These are phyloP conservation scores for Globia sparganii DNA, from an alignment of 2,888 invertebrate species.

Conservation along the genomic window DNA sequence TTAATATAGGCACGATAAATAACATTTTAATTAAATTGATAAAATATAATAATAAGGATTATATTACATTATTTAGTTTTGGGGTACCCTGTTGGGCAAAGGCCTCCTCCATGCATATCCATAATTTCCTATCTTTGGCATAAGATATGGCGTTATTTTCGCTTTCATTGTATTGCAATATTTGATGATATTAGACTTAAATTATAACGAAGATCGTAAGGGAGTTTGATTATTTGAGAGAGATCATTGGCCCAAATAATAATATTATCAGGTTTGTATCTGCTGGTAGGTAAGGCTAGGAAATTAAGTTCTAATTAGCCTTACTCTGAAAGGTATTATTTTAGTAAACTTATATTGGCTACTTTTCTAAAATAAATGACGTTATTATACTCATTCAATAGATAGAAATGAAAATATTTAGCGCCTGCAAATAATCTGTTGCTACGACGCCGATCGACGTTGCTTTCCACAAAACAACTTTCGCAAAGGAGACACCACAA, in stretches of 20 bases:
- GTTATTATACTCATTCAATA: neutral
- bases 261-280: neutral
- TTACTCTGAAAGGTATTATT: neutral
- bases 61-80: too few relatives aligned
- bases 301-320: neutral
- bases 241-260: neutral
- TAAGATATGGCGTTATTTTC: too few relatives aligned
- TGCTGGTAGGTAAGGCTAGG: neutral
- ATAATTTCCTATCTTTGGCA: too few relatives aligned
- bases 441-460: slow-evolving; percentile 25
- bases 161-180: too few relatives aligned
- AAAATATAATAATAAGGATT: too few relatives aligned
- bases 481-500: slow-evolving; percentile 19
- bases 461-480: neutral
- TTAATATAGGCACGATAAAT: too few relatives aligned
- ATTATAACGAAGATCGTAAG: neutral
- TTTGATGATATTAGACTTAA: neutral
- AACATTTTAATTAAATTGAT: too few relatives aligned
- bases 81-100: too few relatives aligned
- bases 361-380: neutral
- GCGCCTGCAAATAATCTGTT: slow-evolving; percentile 47
- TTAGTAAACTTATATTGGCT: neutral
- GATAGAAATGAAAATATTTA: neutral
- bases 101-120: too few relatives aligned
- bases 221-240: neutral